Conservation (phyloP, 2,797 vertebrate species). For the Spinibarbus caldwelli region DNA sequence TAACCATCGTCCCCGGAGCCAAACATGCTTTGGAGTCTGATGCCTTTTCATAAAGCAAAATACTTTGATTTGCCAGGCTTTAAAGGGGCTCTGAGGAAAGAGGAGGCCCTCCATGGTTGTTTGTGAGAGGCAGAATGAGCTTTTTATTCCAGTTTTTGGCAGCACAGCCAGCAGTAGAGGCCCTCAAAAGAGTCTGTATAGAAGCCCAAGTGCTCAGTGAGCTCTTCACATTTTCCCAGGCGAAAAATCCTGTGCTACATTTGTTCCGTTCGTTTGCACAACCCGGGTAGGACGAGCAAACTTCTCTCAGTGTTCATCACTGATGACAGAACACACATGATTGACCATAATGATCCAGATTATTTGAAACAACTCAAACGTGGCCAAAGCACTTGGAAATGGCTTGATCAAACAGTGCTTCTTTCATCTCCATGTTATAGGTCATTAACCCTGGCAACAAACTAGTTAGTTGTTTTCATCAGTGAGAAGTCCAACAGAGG, state of each 20-base stretch:
- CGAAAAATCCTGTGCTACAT: constrained; percentile 71
- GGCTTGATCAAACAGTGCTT: constrained; percentile 30
- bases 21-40: constrained; percentile 65
- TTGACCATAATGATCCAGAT: constrained; percentile 55
- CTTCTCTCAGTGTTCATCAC: constrained; percentile 40
- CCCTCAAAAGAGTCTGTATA: constrained; percentile 67
- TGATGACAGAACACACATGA: constrained; percentile 44
- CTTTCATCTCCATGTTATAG: constrained; percentile 45
- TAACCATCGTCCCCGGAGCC: constrained; percentile 60
- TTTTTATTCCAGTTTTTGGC: constrained; percentile 77
- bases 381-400: constrained; percentile 31
- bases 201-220: constrained; percentile 69
- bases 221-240: constrained; percentile 77
- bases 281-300: constrained; percentile 58
- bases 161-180: constrained; percentile 60
- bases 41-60: constrained; percentile 73
- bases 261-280: constrained; percentile 71
- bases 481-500: constrained; percentile 3
- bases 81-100: constrained; percentile 61
- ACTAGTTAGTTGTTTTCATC: constrained; percentile 39
- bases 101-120: constrained; percentile 58
- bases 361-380: constrained; percentile 48
- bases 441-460: constrained; percentile 47
- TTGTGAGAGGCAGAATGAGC: constrained; percentile 73
- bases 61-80: constrained; percentile 62